A percentile compares a stretch with the other conserved stretches of the same genome.
Evolutionary conservation across 2,797 vertebrate genomes (phyloP).

Genomic region (Oryzias dopingdopingensis): DNA sequence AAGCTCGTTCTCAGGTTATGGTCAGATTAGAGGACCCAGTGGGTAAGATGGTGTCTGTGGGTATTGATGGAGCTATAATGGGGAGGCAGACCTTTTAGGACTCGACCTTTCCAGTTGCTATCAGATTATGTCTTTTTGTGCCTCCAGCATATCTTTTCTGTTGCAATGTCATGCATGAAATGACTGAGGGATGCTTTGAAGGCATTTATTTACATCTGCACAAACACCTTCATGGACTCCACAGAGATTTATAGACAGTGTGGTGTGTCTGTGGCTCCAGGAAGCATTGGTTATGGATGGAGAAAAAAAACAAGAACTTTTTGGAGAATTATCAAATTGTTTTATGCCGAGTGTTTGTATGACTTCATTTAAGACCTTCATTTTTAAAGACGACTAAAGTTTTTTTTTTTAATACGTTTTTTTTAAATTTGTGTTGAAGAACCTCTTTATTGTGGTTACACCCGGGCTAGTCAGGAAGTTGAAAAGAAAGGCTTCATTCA

Average conservation of each 20-base stretch:
- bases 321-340: no score
- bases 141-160: not conserved
- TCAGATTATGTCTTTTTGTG: not conserved
- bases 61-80: slow-evolving; percentile 41
- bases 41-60: slow-evolving; percentile 10
- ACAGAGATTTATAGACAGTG: not conserved
- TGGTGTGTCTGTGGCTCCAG: not conserved
- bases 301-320: no score
- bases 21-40: slow-evolving; percentile 26
- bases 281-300: no score
- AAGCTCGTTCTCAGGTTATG: slow-evolving; percentile 25
- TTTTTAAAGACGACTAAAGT: no score
- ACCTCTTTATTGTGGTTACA: no score
- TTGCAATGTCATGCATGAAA: not conserved
- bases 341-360: no score
- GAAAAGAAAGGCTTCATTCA: no score
- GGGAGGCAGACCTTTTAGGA: slow-evolving; percentile 29
- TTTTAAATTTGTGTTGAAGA: no score
- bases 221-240: no score
- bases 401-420: no score
- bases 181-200: not conserved
- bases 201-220: not conserved
- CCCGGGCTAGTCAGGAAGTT: no score
- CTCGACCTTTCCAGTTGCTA: slow-evolving; percentile 15
- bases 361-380: no score